phyloP scores from a whole-genome alignment of 2,888 invertebrate genomes.

The Tridacna gigas region DNA sequence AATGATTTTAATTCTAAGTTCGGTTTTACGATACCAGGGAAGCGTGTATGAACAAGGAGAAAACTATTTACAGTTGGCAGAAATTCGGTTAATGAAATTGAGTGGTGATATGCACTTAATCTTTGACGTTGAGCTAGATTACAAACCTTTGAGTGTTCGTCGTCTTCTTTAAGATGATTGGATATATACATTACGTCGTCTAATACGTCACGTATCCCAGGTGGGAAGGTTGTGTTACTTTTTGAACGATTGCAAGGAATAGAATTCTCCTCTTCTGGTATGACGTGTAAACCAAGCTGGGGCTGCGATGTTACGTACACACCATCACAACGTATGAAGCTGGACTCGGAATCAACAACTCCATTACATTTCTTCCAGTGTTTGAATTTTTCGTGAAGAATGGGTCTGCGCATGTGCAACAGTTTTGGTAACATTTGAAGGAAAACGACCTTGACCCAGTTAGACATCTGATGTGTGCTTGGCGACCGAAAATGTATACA shows the following conservation, averaged over 20 bases:
- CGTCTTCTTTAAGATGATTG: constrained; percentile 77
- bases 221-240: constrained; percentile 33
- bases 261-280: constrained; percentile 16
- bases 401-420: constrained; percentile 95
- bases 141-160: constrained; percentile 54
- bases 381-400: constrained; percentile 24
- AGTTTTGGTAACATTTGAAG: constrained; percentile 97
- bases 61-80: too few relatives aligned
- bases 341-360: constrained; percentile 17
- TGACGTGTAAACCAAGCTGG: constrained; percentile 31
- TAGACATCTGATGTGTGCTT: constrained; percentile 98
- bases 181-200: constrained; percentile 77
- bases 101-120: too few relatives aligned
- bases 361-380: constrained; percentile 48
- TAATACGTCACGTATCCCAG: constrained; percentile 93
- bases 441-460: constrained; percentile 97
- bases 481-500: constrained; percentile 93
- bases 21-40: too few relatives aligned
- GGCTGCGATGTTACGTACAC: constrained; percentile 30
- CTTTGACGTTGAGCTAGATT: background rate
- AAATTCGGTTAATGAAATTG: too few relatives aligned
- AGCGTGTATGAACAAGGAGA: too few relatives aligned
- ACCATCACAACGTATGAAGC: constrained; percentile 23
- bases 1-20: too few relatives aligned
- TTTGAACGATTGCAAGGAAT: constrained; percentile 7